Evolutionary conservation across 1,140 invertebrate genomes (phyloP).

Genomic region (Drosophila pseudoobscura): DNA sequence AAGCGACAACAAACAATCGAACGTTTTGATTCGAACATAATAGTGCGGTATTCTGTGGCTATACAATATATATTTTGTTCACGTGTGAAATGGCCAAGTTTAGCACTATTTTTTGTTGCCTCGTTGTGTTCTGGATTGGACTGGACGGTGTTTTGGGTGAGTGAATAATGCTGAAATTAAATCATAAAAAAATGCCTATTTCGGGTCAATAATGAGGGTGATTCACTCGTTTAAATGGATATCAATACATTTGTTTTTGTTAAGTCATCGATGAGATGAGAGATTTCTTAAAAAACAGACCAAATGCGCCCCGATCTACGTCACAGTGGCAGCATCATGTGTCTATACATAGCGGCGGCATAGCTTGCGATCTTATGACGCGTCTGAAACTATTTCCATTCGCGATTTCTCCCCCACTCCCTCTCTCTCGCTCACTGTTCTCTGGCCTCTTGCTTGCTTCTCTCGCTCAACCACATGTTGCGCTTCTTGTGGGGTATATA

Average conservation of each 20-base stretch:
- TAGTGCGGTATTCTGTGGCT: no score
- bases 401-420: constrained; percentile 17
- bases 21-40: not conserved
- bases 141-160: constrained; percentile 10
- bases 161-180: constrained; percentile 30
- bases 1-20: no score
- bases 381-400: constrained; percentile 46
- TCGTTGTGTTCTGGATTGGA: not conserved
- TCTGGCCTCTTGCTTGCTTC: constrained; percentile 1
- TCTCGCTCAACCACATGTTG: constrained; percentile 37
- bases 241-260: constrained; percentile 10
- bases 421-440: not conserved
- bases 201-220: constrained; percentile 13
- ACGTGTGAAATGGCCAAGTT: constrained; percentile 16
- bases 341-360: constrained; percentile 31
- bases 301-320: constrained; percentile 12
- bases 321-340: constrained; percentile 29
- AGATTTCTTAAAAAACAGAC: constrained; percentile 15
- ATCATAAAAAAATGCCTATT: not conserved
- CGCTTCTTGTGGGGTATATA: not conserved
- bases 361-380: constrained; percentile 28
- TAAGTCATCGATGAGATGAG: constrained; percentile 6
- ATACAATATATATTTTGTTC: not conserved
- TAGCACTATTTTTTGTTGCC: not conserved
- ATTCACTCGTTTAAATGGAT: constrained; percentile 16